Base-by-base conservation (phyloP, 64 coral and sea anemone genomes). In the Porites australiensis region DNA sequence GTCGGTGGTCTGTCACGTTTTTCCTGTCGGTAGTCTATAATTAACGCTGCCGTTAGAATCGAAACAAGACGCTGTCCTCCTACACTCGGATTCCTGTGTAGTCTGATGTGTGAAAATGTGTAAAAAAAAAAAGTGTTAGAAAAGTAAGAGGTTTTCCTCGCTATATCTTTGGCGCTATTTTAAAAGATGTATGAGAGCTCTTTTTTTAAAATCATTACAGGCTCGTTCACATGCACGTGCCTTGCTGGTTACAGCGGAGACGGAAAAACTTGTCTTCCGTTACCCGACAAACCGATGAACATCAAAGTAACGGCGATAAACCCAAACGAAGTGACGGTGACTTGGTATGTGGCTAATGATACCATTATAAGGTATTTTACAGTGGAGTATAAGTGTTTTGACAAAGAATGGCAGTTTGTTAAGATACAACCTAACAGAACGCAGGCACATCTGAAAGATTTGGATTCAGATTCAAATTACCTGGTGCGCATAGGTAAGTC, bases 401-500 rank as follows among this genome's bases (percentile, higher is more conserved):
- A 19, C 45, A 6, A 4, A 46, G 45, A 69, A 48, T 84, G 81
- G 81, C 14, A 48, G 79, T 16, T 68, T 21, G 22, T 68, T 50
- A n/a, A 9, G 45, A 4, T 84, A 48, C 45, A 67, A 5, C 81
- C 81, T 13, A 6, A 67, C 81, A 16, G 50, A 50, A 84, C 61
- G 52, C 14, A 50, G n/a, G 22, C 81, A 21, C 2, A 66, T 68
- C 51, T 84, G 8, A 84, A 46, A 50, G 81, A 68, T 20, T 51
- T 84, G 81, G 8, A n/a, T 22, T 44, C 63, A 52, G 46, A 69
- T 64, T 66, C 81, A 49, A 50, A 9, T 50, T 84, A 84, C 61
- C n/a, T 84, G 2, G 47, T 84, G 45, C 81, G 81, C 6, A 65
- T 84, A 20, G 81, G 81, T 84, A 84, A 11, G 81, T 84, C 63